phyloP scores from a whole-genome alignment of 2,888 invertebrate species.

The Campaea margaritaria region DNA sequence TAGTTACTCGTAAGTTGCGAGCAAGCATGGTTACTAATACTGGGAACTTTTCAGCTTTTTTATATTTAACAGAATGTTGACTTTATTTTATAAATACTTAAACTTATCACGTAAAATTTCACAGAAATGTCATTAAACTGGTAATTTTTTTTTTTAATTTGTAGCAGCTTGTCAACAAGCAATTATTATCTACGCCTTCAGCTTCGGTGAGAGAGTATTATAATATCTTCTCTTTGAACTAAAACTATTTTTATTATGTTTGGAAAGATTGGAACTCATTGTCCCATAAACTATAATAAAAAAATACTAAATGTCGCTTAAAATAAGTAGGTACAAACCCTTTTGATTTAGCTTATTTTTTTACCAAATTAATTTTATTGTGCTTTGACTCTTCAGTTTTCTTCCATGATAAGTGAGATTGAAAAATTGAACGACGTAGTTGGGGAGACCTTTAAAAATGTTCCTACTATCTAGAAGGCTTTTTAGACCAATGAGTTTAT shows the following conservation, averaged over 20 bases:
- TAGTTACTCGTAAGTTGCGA: conserved; percentile 22
- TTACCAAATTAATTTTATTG: not conserved
- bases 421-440: not conserved
- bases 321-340: no score
- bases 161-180: no score
- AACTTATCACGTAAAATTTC: conserved; percentile 4
- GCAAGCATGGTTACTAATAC: conserved; percentile 22
- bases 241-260: no score
- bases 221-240: no score
- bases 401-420: not conserved
- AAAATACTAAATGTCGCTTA: no score
- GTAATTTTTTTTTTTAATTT: no score
- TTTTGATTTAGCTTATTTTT: no score
- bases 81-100: not conserved
- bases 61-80: conserved; percentile 34
- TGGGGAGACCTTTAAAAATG: conserved; percentile 32
- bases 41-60: conserved; percentile 26
- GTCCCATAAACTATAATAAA: no score
- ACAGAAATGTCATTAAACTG: no score
- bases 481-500: conserved; percentile 21
- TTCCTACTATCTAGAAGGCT: conserved; percentile 38
- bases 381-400: not conserved
- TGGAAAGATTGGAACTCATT: no score
- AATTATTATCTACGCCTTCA: no score
- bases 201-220: no score